A percentile compares a stretch with the other conserved stretches of the same genome.
phyloP scores from a whole-genome alignment of 2,888 invertebrate species.

The Micoletzkya japonica region DNA sequence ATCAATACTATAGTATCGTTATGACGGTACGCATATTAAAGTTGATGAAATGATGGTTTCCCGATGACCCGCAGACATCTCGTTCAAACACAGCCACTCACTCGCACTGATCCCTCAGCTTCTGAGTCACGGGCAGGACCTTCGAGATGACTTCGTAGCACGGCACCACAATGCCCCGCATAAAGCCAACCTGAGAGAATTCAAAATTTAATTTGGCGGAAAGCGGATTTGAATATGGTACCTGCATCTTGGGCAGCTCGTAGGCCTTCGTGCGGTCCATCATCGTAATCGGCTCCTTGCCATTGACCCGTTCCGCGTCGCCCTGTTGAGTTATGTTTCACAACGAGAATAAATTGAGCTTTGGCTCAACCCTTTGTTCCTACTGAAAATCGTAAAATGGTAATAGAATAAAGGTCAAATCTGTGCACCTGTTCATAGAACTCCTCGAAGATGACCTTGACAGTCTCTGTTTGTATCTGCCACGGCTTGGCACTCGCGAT shows the following conservation, averaged over 20 bases:
- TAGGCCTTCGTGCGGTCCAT: constrained; percentile 78
- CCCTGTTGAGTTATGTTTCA: constrained; percentile 65
- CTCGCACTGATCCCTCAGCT: constrained; percentile 70
- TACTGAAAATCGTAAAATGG: no score
- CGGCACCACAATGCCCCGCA: constrained; percentile 80
- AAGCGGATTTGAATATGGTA: constrained; percentile 61
- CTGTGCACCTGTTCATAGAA: constrained; percentile 75
- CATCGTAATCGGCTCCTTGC: constrained; percentile 78
- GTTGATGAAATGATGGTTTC: no score
- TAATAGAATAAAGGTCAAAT: neutral
- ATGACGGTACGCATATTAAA: no score
- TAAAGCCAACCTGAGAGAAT: constrained; percentile 73
- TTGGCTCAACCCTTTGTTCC: neutral
- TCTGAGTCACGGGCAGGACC: constrained; percentile 76
- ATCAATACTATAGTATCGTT: no score
- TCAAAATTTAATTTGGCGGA: neutral
- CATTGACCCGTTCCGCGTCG: constrained; percentile 75
- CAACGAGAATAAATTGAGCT: neutral
- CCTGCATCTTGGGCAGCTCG: constrained; percentile 77
- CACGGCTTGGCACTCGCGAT: constrained; percentile 84
- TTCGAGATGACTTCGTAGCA: constrained; percentile 76
- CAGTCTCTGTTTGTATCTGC: constrained; percentile 80
- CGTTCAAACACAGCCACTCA: constrained; percentile 28
- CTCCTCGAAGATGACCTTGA: constrained; percentile 80
- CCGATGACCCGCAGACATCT: neutral